Conservation (phyloP, 2,113 vertebrate species). For the Atlantisia rogersi region DNA sequence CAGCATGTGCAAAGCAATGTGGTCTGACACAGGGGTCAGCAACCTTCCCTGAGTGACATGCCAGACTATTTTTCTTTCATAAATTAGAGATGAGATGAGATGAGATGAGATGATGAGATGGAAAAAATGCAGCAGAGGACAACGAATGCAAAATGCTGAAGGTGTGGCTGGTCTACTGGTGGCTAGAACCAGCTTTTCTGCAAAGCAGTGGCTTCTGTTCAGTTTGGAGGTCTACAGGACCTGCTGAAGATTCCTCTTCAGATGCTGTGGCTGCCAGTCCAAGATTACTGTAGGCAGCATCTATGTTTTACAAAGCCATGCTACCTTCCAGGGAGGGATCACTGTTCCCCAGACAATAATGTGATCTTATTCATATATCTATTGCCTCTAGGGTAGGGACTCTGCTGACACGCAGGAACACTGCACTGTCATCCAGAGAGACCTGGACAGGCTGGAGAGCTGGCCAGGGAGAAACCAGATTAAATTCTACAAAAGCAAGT, state of each 20-base stretch:
- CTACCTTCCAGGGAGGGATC: not conserved
- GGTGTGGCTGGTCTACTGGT: not conserved
- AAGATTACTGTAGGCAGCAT: not conserved
- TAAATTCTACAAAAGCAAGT: no score
- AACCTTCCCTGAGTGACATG: not conserved
- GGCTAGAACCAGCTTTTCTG: not conserved
- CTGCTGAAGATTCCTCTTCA: not conserved
- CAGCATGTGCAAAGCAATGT: not conserved
- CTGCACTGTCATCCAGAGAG: no score
- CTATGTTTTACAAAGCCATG: not conserved
- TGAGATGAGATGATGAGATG: not conserved
- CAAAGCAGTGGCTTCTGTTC: not conserved
- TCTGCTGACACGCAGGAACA: no score
- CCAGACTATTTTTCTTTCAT: not conserved
- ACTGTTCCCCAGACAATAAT: accelerated
- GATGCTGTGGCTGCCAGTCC: not conserved
- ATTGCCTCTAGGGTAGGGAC: no score
- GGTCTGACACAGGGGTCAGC: not conserved
- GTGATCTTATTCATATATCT: not conserved
- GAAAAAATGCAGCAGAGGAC: not conserved
- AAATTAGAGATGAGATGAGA: not conserved
- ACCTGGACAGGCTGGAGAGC: no score
- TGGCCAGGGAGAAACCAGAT: no score
- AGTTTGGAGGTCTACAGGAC: not conserved
- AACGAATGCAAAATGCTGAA: not conserved